Conservation (phyloP, 2,888 invertebrate genomes). For the Diaprepes abbreviatus region DNA sequence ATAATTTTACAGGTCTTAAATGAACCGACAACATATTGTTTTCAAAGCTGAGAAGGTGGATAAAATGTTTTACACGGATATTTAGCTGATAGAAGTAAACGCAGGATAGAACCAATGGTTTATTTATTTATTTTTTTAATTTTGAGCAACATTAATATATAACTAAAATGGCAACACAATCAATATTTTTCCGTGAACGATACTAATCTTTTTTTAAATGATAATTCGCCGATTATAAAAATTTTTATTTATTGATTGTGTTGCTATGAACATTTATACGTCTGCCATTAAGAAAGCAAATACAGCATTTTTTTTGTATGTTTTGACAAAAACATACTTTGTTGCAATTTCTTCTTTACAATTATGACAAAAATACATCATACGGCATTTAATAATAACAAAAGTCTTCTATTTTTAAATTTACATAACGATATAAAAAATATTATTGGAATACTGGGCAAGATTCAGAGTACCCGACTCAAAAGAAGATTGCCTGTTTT, state of each 20-base stretch:
- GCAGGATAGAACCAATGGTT: constrained; percentile 1
- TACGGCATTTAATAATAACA: too few species aligned
- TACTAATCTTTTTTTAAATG: too few species aligned
- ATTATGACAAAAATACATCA: too few species aligned
- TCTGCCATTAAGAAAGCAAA: background rate
- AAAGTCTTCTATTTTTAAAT: too few species aligned
- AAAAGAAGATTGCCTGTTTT: too few species aligned
- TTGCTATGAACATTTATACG: background rate
- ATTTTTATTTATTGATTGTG: background rate
- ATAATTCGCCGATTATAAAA: too few species aligned
- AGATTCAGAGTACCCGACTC: too few species aligned
- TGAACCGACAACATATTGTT: background rate
- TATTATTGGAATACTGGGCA: too few species aligned
- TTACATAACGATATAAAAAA: too few species aligned
- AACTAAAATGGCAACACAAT: background rate
- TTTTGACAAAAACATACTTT: background rate
- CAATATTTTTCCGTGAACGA: too few species aligned
- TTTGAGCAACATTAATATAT: background rate
- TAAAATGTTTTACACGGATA: background rate
- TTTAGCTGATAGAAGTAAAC: background rate
- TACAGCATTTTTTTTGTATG: background rate
- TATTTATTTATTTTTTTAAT: background rate
- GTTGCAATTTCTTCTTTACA: too few species aligned
- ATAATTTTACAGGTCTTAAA: background rate
- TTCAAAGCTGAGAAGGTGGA: background rate